Conservation (phyloP, 1,140 invertebrate species). For the Drosophila watanabei region DNA sequence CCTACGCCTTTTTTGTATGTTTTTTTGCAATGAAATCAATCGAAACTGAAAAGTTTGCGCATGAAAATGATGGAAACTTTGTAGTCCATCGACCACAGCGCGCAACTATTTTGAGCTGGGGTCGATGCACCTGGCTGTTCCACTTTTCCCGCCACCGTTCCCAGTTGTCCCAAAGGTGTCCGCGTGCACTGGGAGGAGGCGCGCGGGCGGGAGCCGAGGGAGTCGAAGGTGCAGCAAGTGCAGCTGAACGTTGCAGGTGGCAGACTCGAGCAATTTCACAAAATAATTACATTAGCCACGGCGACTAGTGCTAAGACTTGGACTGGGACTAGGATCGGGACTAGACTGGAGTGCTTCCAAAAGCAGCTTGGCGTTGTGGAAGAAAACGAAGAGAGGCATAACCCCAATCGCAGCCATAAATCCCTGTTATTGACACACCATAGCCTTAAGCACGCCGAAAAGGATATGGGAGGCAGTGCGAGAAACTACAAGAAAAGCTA, state of each 20-base stretch:
- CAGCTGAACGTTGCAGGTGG: slow-evolving; percentile 17
- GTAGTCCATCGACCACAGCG: slow-evolving; percentile 14
- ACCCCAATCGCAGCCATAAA: slow-evolving; percentile 36
- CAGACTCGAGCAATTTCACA: slow-evolving; percentile 46
- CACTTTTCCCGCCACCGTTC: slow-evolving; percentile 3
- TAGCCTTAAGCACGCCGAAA: background rate
- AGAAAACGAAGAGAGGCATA: background rate
- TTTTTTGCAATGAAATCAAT: slow-evolving; percentile 3
- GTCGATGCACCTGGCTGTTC: slow-evolving; percentile 21
- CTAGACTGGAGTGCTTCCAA: background rate
- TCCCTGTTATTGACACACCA: slow-evolving; percentile 9
- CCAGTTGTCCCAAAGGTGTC: slow-evolving; percentile 1
- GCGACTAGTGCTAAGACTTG: slow-evolving; percentile 18
- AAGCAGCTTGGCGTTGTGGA: slow-evolving; percentile 3
- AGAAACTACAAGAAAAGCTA: background rate
- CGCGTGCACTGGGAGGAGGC: background rate
- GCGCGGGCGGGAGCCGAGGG: too few relatives aligned
- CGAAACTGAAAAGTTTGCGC: slow-evolving; percentile 18
- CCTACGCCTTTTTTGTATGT: background rate
- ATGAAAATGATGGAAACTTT: slow-evolving; percentile 30
- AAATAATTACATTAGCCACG: slow-evolving; percentile 63
- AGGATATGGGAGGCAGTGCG: background rate
- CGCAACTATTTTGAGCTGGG: slow-evolving; percentile 9
- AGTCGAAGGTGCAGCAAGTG: background rate
- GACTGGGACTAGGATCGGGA: slow-evolving; percentile 24